phyloP scores from a whole-genome alignment of 2,113 vertebrate species.

The Ailuropoda melanoleuca region DNA sequence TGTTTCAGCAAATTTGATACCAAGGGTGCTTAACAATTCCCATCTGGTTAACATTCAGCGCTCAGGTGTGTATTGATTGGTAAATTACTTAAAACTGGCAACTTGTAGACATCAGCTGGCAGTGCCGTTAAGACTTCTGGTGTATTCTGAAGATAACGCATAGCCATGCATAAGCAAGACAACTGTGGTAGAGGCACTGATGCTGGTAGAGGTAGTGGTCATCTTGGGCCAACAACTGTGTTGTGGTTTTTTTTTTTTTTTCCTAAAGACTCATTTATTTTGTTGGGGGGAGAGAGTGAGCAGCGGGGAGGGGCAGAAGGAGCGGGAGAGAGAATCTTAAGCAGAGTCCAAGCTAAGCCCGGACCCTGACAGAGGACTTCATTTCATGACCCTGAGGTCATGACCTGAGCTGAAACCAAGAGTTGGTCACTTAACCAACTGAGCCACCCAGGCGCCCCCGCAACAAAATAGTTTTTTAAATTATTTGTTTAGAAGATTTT shows the following conservation, averaged over 20 bases:
- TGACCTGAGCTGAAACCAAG: not conserved
- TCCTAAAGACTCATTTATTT: not conserved
- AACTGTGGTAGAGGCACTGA: not conserved
- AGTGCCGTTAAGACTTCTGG: not conserved
- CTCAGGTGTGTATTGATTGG: not conserved
- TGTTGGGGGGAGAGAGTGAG: not conserved
- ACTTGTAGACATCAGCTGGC: not conserved
- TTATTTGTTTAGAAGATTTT: not conserved
- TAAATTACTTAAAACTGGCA: not conserved
- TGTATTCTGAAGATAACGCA: not conserved
- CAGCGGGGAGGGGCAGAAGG: not conserved
- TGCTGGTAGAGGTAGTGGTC: not conserved
- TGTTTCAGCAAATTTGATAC: constrained; percentile 21
- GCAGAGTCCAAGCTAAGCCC: not conserved
- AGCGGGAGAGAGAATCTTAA: not conserved
- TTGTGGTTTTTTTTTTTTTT: not conserved
- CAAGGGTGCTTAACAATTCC: not conserved
- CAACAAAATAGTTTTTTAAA: not conserved
- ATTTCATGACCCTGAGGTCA: not conserved
- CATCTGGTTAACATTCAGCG: not conserved
- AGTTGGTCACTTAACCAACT: not conserved
- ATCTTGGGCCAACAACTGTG: not conserved
- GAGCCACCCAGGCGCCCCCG: not conserved
- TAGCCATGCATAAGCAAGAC: not conserved
- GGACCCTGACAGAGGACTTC: not conserved